These are phyloP conservation scores for Murina feae DNA, from an alignment of 2,113 vertebrate species.

Conservation along the genomic window DNA sequence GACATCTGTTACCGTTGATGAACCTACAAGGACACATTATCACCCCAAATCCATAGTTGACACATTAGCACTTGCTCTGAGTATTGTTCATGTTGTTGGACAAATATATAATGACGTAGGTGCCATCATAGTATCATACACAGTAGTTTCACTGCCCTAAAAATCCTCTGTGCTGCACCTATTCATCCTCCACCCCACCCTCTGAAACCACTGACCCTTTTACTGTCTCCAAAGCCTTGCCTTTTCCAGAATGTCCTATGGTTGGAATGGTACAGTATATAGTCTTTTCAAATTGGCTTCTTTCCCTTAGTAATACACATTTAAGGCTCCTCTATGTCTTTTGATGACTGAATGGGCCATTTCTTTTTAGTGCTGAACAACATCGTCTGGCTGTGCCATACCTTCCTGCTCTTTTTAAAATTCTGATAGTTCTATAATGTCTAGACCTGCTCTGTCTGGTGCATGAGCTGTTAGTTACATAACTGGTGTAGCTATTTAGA, in stretches of 20 bases:
- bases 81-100: not conserved
- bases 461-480: not conserved
- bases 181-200: accelerated
- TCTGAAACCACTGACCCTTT: not conserved
- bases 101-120: not conserved
- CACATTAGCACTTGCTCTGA: not conserved
- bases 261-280: no score
- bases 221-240: not conserved
- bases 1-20: accelerated
- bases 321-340: not conserved
- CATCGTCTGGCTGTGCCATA: not conserved
- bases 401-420: not conserved
- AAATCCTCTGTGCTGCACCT: not conserved
- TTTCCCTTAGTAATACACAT: not conserved
- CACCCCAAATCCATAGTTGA: no score
- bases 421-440: not conserved
- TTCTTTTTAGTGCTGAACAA: slow-evolving; percentile 2
- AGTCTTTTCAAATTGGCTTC: not conserved
- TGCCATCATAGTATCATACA: no score
- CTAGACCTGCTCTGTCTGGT: not conserved
- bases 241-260: not conserved
- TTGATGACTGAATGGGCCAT: not conserved
- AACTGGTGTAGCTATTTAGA: not conserved
- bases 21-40: not conserved
- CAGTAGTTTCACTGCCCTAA: not conserved